phyloP scores from a whole-genome alignment of 2,797 vertebrate genomes.

The Chelon labrosus region DNA sequence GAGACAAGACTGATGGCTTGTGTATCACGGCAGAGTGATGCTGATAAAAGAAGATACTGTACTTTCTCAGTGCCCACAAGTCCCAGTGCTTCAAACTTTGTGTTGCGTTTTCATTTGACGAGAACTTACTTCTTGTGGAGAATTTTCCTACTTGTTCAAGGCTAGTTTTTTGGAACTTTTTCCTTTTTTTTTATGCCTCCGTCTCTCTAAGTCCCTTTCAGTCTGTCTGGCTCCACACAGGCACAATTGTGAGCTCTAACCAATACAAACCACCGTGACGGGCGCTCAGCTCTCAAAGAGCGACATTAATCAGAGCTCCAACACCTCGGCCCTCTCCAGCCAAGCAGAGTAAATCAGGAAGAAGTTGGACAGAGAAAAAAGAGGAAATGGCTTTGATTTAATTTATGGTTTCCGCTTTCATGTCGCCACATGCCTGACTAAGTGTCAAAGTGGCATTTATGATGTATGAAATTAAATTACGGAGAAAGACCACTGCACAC shows the following conservation, averaged over 20 bases:
- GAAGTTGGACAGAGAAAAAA: conserved; percentile 71
- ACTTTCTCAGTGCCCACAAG: conserved; percentile 36
- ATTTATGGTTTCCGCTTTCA: conserved; percentile 79
- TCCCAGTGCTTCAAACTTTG: conserved; percentile 38
- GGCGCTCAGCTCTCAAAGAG: conserved; percentile 64
- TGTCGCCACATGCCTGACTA: conserved; percentile 76
- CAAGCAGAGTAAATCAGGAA: conserved; percentile 74
- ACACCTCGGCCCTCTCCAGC: conserved; percentile 66
- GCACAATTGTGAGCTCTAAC: conserved; percentile 52
- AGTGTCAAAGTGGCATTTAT: conserved; percentile 84
- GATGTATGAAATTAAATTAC: conserved; percentile 87
- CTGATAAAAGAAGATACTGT: conserved; percentile 52
- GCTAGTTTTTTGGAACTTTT: conserved; percentile 3
- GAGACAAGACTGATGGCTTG: conserved; percentile 32
- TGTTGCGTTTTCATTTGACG: conserved; percentile 52
- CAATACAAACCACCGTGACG: conserved; percentile 68
- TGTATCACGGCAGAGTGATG: conserved; percentile 54
- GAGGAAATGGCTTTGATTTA: conserved; percentile 78
- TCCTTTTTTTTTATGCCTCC: conserved; percentile 20
- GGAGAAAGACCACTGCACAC: conserved; percentile 74
- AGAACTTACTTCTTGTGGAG: conserved; percentile 36
- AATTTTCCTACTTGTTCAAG: conserved; percentile 24
- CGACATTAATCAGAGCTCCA: conserved; percentile 78
- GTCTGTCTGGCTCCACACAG: conserved; percentile 36
- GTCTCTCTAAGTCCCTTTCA: conserved; percentile 20